Base-by-base conservation (phyloP, 2,113 vertebrate species). In the Mastomys coucha region DNA sequence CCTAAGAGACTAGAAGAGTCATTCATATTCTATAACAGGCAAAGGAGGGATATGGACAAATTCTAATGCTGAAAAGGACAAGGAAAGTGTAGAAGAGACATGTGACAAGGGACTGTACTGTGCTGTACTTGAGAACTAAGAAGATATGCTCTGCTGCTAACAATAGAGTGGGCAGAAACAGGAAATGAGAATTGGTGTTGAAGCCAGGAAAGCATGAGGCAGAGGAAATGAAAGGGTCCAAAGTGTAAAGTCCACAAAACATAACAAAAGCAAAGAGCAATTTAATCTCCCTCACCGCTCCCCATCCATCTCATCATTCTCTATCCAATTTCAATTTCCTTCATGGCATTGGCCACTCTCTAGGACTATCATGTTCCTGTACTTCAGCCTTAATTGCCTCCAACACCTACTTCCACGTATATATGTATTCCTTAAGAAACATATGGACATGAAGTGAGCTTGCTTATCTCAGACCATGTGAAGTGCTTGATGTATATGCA, bases 121-220 rank as follows among this genome's bases (percentile, higher is more conserved):
- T 10, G 36, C 88, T 88, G 31, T 51, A 51, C 22, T 85, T 81
- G 2, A 39, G n/a, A 51, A 88, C 19, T 65, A 91, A n/a, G 42
- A 80, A 78, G 72, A 16, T n/a, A 20, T n/a, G 84, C 17, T 39
- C 36, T 36, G 9, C 39, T 75, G 49, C 72, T 80, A 91, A 92
- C 2, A 22, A 76, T 19, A 80, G 33, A 65, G 26, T 13, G 49
- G 22, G 31, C 42, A 82, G 53, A 92, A 81, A 42, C 17, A 96
- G 60, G 49, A 78, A 91, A 96, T 69, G 36, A 82, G 53, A 96
- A 81, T 65, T 96, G 67, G n/a, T 80, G 78, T 19, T 13, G 45
- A 85, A 77, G n/a, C 69, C 49, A 91, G 77, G 1, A 70, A 89
- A 84, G 81, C 94, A 89, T 24, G 42, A 94, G 92, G 77, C 4